These are phyloP conservation scores for Virgularia gustaviana DNA, from an alignment of 92 coral and sea anemone species.

Conservation along the genomic window DNA sequence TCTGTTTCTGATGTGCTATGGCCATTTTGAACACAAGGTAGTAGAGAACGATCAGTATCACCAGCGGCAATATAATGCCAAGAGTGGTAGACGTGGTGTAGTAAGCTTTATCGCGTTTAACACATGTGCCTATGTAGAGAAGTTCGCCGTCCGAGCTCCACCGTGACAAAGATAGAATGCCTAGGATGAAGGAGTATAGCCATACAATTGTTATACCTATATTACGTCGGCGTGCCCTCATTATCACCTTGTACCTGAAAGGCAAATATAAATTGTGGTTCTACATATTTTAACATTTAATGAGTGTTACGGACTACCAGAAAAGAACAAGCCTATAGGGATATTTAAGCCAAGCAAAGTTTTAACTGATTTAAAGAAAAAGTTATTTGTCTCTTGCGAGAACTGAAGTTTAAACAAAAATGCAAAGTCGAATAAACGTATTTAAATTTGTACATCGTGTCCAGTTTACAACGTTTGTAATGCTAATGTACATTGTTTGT, in stretches of 20 bases:
- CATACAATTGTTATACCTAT: conserved; percentile 69
- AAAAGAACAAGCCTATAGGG: no score
- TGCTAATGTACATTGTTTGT: no score
- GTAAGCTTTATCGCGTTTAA: conserved; percentile 67
- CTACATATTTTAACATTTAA: no score
- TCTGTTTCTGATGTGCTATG: conserved; percentile 66
- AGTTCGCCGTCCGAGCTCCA: conserved; percentile 65
- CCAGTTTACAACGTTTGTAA: no score
- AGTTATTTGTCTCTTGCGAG: no score
- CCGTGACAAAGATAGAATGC: conserved; percentile 63
- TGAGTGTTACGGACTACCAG: no score
- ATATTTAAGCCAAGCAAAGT: no score
- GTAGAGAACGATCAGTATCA: conserved; percentile 70
- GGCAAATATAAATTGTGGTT: no score
- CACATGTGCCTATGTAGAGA: conserved; percentile 46
- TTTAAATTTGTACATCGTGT: no score
- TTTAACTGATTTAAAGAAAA: no score
- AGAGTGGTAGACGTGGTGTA: conserved; percentile 71
- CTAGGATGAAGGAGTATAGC: conserved; percentile 64
- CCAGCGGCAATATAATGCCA: conserved; percentile 76
- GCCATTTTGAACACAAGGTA: conserved; percentile 87
- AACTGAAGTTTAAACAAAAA: no score
- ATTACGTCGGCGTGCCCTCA: conserved; percentile 68
- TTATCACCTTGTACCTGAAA: conserved; percentile 73
- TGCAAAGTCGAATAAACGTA: no score